Evolutionary conservation across 2,888 invertebrate species (phyloP).

Genomic region (Operophtera brumata): DNA sequence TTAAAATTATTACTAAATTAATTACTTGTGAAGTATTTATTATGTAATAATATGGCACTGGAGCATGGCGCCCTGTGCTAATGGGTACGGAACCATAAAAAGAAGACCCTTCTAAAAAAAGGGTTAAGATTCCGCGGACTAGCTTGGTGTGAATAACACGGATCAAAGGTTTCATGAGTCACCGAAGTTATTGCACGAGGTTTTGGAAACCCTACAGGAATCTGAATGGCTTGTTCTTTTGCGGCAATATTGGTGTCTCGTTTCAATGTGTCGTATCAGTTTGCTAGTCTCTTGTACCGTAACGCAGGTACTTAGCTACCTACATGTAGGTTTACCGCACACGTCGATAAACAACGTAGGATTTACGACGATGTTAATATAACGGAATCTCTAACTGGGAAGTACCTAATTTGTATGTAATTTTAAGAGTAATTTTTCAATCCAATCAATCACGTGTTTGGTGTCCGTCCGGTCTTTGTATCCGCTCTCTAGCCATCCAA

Average conservation of each 20-base stretch:
- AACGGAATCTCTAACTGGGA: too few relatives aligned
- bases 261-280: conserved; percentile 49
- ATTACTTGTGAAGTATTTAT: too few relatives aligned
- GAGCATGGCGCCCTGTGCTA: too few relatives aligned
- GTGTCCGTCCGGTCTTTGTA: conserved; percentile 30
- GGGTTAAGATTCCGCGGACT: not conserved
- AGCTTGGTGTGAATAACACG: too few relatives aligned
- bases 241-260: conserved; percentile 40
- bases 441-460: conserved; percentile 30
- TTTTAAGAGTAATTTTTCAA: conserved; percentile 23
- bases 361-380: too few relatives aligned
- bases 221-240: conserved; percentile 49
- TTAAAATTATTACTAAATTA: too few relatives aligned
- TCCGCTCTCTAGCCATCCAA: conserved; percentile 16
- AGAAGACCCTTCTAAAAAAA: too few relatives aligned
- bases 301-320: not conserved
- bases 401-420: too few relatives aligned
- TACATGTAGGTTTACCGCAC: not conserved
- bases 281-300: conserved; percentile 35
- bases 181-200: conserved; percentile 19
- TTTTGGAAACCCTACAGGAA: conserved; percentile 49
- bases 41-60: too few relatives aligned
- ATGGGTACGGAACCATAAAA: too few relatives aligned
- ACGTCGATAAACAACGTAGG: not conserved
- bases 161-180: conserved; percentile 8